Percentiles rank a stretch among this genome's conserved stretches.
These are phyloP conservation scores for Drosophila pseudoananassae DNA, from an alignment of 1,140 invertebrate genomes.

Conservation along the genomic window DNA sequence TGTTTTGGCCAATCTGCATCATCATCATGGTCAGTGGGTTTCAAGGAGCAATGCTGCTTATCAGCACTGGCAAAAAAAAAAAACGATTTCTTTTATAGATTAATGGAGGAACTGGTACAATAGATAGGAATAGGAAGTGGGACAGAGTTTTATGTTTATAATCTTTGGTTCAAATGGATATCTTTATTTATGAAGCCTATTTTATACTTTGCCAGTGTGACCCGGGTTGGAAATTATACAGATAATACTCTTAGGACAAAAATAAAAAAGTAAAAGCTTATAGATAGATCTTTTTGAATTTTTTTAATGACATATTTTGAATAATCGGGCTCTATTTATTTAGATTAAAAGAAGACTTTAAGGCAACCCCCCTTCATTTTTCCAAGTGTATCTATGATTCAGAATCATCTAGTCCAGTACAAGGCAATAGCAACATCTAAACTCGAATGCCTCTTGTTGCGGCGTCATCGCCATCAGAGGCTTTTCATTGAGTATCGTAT, in stretches of 20 bases:
- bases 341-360: not conserved
- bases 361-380: not conserved
- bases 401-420: constrained; percentile 15
- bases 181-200: too few species aligned
- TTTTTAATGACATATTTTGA: too few species aligned
- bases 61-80: constrained; percentile 6
- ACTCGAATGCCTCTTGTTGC: constrained; percentile 5
- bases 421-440: constrained; percentile 9
- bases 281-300: too few species aligned
- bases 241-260: not conserved
- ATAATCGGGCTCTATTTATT: too few species aligned
- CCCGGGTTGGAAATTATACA: not conserved
- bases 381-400: constrained; percentile 40
- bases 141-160: too few species aligned
- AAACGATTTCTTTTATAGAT: too few species aligned
- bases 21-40: constrained; percentile 70
- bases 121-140: too few species aligned
- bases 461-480: constrained; percentile 51
- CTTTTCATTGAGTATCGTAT: constrained; percentile 67
- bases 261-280: not conserved
- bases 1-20: constrained; percentile 49
- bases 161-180: too few species aligned
- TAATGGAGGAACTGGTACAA: not conserved
- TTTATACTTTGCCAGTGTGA: not conserved
- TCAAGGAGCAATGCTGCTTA: constrained; percentile 25